These are phyloP conservation scores for Phanerotoma sp. DNA, from an alignment of 2,888 invertebrate species.

Conservation along the genomic window DNA sequence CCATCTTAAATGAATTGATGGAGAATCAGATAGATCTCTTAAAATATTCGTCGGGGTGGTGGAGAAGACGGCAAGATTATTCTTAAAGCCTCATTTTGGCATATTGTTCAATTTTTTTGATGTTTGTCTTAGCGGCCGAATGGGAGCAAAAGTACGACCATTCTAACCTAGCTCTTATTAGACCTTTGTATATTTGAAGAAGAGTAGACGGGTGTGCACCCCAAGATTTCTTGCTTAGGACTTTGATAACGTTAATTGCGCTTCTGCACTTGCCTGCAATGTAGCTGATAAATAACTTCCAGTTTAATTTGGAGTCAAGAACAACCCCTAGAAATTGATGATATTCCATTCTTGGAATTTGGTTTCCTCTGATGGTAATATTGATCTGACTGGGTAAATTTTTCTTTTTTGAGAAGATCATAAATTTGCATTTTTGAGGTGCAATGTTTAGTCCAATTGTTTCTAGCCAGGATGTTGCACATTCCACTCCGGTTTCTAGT, in stretches of 20 bases:
- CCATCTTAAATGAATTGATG: too few relatives aligned
- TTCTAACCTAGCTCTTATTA: not conserved
- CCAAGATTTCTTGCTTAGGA: conserved; percentile 3
- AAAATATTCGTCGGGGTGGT: not conserved
- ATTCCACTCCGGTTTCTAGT: not conserved
- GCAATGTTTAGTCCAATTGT: not conserved
- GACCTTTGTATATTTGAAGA: conserved; percentile 7
- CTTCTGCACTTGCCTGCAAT: not conserved
- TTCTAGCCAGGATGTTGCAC: not conserved
- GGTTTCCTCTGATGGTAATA: too few relatives aligned
- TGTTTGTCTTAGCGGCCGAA: not conserved
- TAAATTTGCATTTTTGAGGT: conserved; percentile 1
- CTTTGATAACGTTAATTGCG: conserved; percentile 1
- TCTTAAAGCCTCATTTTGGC: not conserved
- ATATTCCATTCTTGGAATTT: not conserved
- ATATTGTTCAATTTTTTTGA: not conserved
- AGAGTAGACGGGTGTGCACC: conserved; percentile 8
- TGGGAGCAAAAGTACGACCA: not conserved
- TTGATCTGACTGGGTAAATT: not conserved
- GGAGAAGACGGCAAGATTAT: not conserved
- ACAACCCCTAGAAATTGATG: not conserved
- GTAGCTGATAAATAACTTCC: not conserved
- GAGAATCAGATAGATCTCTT: not conserved
- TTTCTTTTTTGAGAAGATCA: not conserved
- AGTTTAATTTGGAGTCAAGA: conserved; percentile 11